Evolutionary conservation across 2,113 vertebrate genomes (phyloP).

Genomic region (Neolamprologus devosi): DNA sequence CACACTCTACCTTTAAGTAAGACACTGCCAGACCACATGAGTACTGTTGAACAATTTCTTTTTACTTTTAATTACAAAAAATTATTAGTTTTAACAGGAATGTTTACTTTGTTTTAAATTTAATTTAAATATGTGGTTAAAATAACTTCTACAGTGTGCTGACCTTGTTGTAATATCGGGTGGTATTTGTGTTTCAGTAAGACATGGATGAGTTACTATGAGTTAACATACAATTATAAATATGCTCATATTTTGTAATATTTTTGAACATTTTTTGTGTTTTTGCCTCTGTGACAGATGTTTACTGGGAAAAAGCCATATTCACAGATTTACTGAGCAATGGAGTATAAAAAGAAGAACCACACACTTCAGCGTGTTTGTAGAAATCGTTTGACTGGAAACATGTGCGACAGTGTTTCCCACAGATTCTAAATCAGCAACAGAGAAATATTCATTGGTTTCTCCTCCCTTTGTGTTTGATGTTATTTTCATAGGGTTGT

Average conservation of each 20-base stretch:
- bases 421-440: background rate
- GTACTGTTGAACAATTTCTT: background rate
- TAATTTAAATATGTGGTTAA: background rate
- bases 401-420: background rate
- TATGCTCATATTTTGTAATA: background rate
- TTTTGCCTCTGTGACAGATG: background rate
- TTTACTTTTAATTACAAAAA: background rate
- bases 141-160: background rate
- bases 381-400: background rate
- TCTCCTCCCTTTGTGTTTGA: background rate
- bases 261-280: background rate
- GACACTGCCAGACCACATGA: background rate
- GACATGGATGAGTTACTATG: background rate
- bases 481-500: background rate
- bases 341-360: background rate
- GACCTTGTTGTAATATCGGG: background rate
- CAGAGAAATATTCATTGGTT: background rate
- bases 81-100: rapidly evolving
- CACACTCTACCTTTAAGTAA: background rate
- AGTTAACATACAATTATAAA: background rate
- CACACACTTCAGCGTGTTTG: background rate
- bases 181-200: background rate
- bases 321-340: background rate
- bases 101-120: background rate
- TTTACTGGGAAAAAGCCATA: background rate